phyloP scores from a whole-genome alignment of 1,140 invertebrate species.

The Aethina tumida region DNA sequence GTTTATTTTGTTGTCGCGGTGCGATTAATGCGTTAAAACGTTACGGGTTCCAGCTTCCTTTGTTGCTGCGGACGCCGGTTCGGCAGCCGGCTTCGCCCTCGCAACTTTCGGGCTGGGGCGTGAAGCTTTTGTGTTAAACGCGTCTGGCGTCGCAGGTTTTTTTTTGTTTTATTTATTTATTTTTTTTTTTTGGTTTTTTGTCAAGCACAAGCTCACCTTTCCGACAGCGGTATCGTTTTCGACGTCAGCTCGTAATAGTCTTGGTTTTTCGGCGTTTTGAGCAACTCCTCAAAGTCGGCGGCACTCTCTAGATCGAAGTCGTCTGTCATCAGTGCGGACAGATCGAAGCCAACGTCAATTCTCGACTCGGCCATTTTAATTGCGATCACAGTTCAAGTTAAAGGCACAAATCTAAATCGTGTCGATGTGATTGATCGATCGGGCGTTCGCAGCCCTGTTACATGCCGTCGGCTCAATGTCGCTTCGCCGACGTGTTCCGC shows the following conservation, averaged over 20 bases:
- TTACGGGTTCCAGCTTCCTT: too few species aligned
- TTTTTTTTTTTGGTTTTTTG: too few species aligned
- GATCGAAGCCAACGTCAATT: constrained; percentile 62
- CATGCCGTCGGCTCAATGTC: not conserved
- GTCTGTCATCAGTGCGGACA: constrained; percentile 46
- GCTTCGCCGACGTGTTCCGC: not conserved
- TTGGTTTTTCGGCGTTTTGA: constrained; percentile 50
- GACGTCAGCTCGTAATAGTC: constrained; percentile 57
- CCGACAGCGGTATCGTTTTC: constrained; percentile 50
- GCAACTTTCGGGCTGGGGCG: too few species aligned
- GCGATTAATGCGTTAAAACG: too few species aligned
- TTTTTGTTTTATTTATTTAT: too few species aligned
- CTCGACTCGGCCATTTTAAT: constrained; percentile 47
- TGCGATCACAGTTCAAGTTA: not conserved
- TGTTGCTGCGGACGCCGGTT: too few species aligned
- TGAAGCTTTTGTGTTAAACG: too few species aligned
- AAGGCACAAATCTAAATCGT: constrained; percentile 6
- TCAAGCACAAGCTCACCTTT: constrained; percentile 48
- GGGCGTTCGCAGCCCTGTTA: constrained; percentile 7
- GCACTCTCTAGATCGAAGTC: constrained; percentile 45
- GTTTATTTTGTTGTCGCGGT: too few species aligned
- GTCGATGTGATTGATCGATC: constrained; percentile 2
- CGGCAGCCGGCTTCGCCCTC: too few species aligned
- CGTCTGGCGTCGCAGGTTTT: too few species aligned
- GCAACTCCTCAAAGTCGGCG: constrained; percentile 44